Conservation (phyloP, 2,113 vertebrate genomes). For the Cochlearius cochlearius region DNA sequence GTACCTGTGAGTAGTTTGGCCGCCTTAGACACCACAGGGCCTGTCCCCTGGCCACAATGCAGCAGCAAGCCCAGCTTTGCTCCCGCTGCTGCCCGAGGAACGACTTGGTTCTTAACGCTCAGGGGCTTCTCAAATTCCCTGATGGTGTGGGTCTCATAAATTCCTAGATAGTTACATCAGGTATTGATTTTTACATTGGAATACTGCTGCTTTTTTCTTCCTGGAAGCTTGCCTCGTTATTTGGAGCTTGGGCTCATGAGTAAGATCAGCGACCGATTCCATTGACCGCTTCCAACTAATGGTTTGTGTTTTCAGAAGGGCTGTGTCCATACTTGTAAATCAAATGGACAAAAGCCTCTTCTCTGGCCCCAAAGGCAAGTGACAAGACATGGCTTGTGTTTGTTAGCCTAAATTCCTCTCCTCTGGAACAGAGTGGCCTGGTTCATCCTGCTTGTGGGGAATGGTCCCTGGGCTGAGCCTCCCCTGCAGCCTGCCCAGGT, state of each 20-base stretch:
- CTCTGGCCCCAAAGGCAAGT: neutral
- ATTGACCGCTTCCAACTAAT: neutral
- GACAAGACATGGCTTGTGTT: neutral
- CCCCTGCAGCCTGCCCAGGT: neutral
- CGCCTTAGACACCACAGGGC: neutral
- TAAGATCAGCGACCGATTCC: neutral
- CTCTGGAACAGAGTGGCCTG: neutral
- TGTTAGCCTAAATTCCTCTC: neutral
- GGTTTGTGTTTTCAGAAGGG: neutral
- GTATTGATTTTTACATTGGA: neutral
- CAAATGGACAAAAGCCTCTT: neutral
- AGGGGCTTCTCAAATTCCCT: neutral
- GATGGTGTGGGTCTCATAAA: neutral
- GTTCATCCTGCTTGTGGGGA: neutral
- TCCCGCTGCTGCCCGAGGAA: neutral
- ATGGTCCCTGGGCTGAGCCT: neutral
- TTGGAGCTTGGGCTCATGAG: neutral
- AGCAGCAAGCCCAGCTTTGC: neutral
- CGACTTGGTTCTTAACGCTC: neutral
- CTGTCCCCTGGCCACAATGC: neutral
- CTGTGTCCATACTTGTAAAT: neutral
- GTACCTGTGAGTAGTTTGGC: neutral
- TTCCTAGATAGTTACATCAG: neutral
- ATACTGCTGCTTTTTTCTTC: neutral
- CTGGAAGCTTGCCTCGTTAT: neutral